Evolutionary conservation across 1,140 invertebrate species (phyloP), one percentile per base, ranked within the genome.

Genomic region (Lasioglossum albipes): DNA sequence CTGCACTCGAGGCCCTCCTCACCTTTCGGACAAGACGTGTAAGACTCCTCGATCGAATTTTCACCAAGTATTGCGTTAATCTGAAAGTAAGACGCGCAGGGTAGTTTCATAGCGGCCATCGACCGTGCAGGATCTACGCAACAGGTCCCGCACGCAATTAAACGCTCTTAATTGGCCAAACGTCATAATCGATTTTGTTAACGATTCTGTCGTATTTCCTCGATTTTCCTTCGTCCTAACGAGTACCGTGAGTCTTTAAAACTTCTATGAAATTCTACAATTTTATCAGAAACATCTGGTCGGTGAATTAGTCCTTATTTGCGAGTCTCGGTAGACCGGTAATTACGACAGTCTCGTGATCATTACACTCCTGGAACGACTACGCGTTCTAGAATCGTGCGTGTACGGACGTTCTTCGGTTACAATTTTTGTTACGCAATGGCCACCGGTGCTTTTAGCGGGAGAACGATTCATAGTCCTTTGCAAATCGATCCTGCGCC

Each of bases 1-100:
- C 93, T 86, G 75, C 93, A 94, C 78, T 93, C 92, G 42, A 94
- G 84, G 18, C 93, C 93, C 57, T 93, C 92, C 2, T 93, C 92
- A n/a, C 93, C 93, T 79, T 90, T 89, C 4, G 93, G 92, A 78
- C 93, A 94, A 66, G 87, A 88, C 22, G 89, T 88, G 70, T 89
- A 87, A 31, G 84, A 89, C 12, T 90, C 90, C 59, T 90, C 88
- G 41, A 91, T 87, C 13, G 88, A 89, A 81, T 91, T 92, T 65
- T 94, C 93, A 20, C 92, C 93, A 12, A 94, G 90, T 65, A 94
- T 92, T 18, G 85, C 86, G 67, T 93, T 86, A 1, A 92, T 92
- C 90, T 93, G 75, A 61, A 88, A 91, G 54, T 49, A 70, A 59
- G 31, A 10, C 5, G 31, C 57, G 45, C n/a, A 20, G 12, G 5